Evolutionary conservation across 1,140 invertebrate species (phyloP).

Genomic region (Bombus cullumanus): DNA sequence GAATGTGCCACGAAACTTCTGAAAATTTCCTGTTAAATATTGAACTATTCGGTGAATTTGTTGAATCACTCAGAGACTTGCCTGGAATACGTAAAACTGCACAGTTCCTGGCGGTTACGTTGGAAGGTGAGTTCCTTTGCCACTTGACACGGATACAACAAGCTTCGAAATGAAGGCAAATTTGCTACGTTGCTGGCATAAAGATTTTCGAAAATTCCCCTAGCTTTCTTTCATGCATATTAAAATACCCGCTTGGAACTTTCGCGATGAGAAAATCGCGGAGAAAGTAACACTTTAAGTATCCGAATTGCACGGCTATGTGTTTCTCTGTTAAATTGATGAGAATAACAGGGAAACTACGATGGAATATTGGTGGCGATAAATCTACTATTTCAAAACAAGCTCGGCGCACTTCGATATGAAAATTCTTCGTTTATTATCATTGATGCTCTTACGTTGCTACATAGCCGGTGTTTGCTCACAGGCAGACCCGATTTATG

Average conservation of each 20-base stretch:
- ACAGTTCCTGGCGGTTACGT: background rate
- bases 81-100: conserved; percentile 1
- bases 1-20: conserved; percentile 13
- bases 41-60: conserved; percentile 3
- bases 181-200: background rate
- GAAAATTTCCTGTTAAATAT: conserved; percentile 17
- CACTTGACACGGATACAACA: conserved; percentile 17
- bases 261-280: conserved; percentile 5
- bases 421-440: conserved; percentile 30
- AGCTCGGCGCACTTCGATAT: background rate
- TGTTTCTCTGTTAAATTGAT: background rate
- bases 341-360: background rate
- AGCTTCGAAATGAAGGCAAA: conserved; percentile 6
- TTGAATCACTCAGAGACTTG: background rate
- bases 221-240: conserved; percentile 41
- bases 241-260: background rate
- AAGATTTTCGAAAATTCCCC: conserved; percentile 20
- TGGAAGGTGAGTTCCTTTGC: background rate
- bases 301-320: conserved; percentile 4
- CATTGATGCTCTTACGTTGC: conserved; percentile 11
- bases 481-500: conserved; percentile 29
- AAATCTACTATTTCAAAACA: background rate
- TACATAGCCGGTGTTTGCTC: background rate
- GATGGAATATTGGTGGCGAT: background rate
- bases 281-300: conserved; percentile 16